Conservation (phyloP, 1,140 invertebrate species). For the Augochlora pura region DNA sequence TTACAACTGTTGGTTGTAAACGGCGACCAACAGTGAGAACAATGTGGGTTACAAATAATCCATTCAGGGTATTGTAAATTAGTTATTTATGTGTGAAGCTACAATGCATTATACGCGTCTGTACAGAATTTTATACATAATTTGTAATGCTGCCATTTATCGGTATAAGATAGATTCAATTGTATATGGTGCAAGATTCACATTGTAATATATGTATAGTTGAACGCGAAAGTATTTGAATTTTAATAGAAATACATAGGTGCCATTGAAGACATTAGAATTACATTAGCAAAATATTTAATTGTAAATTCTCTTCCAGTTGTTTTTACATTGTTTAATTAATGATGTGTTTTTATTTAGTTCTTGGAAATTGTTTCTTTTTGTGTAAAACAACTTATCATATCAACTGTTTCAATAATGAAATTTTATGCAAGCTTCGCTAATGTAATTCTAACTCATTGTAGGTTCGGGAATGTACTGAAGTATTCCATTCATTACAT, state of each 20-base stretch:
- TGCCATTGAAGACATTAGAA: neutral
- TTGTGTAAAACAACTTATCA: neutral
- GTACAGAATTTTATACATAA: constrained; percentile 60
- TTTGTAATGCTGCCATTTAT: constrained; percentile 63
- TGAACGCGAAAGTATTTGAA: neutral
- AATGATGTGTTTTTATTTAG: neutral
- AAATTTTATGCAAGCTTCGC: neutral
- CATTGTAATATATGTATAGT: constrained; percentile 10
- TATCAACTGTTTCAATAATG: neutral
- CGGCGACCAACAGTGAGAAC: neutral
- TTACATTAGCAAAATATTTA: neutral
- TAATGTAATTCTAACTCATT: neutral
- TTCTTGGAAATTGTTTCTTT: neutral
- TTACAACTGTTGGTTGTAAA: neutral
- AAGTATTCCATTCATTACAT: neutral
- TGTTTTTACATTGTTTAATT: neutral
- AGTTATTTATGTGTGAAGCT: constrained; percentile 1
- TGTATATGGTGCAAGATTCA: constrained; percentile 50
- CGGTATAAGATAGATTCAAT: constrained; percentile 37
- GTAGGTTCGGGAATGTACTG: neutral
- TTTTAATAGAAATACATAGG: neutral
- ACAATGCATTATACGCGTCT: constrained; percentile 4
- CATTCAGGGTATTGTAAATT: constrained; percentile 38
- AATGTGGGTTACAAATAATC: constrained; percentile 57
- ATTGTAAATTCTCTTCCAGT: neutral